Evolutionary conservation across 2,888 invertebrate genomes (phyloP), one percentile per base, ranked within the genome.

Genomic region (Phyllotreta cruciferae): DNA sequence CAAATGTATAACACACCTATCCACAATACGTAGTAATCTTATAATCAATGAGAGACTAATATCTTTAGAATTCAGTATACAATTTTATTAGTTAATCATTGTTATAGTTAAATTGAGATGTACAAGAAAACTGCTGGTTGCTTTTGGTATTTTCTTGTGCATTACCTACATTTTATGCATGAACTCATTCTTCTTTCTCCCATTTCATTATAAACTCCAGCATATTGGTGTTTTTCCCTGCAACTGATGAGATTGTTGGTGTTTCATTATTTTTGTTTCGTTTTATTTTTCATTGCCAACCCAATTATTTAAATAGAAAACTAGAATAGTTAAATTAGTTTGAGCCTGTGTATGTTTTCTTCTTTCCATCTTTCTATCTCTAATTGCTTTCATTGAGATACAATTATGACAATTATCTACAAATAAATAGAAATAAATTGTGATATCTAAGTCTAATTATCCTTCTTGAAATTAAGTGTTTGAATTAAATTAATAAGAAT

Each of bases 191-290:
- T 24, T 49, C 24, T 41, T 13, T 49, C 56, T 57, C 57, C 24
- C 24, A 24, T 62, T 55, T 62, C 60, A 50, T 68, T 57, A 44
- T 64, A 34, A 47, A 41, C 55, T 14, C 52, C 44, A 44, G 60
- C 45, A 64, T 44, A 54, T 66, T 61, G 24, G 60, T 66, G 56
- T 39, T 56, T 60, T 52, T 38, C 56, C 53, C 56, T 61, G 66
- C 62, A 66, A 65, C 67, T 66, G 63, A 68, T 69, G 77, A 78
- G 79, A 77, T 77, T 78, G 79, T 79, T 79, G 79, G 79, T 79
- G 77, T 79, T 77, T 78, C 77, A 66, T 78, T 75, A 63, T 74
- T 75, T 64, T 70, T 63, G 55, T 66, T 58, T 66, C 67, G 50
- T 66, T 66, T 69, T 52, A 52, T 37, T 52, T 37, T 11, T 35